A percentile compares a stretch with the other conserved stretches of the same genome.
These are phyloP conservation scores for Phaetusa simplex DNA, from an alignment of 2,113 vertebrate species.

Conservation along the genomic window DNA sequence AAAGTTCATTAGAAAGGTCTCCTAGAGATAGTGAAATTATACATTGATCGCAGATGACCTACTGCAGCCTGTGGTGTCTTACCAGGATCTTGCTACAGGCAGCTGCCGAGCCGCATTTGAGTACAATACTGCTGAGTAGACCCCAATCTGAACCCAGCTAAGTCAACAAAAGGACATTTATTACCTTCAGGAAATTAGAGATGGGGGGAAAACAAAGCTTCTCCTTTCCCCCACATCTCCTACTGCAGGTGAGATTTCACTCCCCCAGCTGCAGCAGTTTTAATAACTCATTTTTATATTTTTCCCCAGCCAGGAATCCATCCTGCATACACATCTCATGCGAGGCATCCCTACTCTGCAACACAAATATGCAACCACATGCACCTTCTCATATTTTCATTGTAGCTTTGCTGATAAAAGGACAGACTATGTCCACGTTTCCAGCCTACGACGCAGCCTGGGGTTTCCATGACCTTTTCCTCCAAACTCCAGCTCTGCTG, in stretches of 20 bases:
- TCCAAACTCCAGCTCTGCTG: background rate
- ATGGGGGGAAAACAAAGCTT: background rate
- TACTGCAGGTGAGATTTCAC: background rate
- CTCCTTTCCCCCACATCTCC: background rate
- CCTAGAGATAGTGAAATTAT: background rate
- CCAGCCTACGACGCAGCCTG: background rate
- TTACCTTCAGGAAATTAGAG: background rate
- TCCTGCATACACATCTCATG: background rate
- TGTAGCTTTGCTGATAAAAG: background rate
- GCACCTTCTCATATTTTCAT: background rate
- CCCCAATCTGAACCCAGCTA: background rate
- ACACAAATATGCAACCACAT: background rate
- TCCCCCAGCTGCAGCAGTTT: background rate
- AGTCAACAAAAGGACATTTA: background rate
- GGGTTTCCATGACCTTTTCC: background rate
- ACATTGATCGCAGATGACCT: background rate
- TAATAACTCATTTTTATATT: background rate
- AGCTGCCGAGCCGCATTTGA: accelerated
- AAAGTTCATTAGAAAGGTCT: background rate
- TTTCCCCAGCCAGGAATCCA: background rate
- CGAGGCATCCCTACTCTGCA: background rate
- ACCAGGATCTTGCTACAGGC: background rate
- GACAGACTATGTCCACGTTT: background rate
- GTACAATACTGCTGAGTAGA: background rate
- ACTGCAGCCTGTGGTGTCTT: background rate